Percentiles rank a stretch among this genome's conserved stretches.
Evolutionary conservation across 2,113 vertebrate genomes (phyloP).

Genomic region (Hucho hucho): DNA sequence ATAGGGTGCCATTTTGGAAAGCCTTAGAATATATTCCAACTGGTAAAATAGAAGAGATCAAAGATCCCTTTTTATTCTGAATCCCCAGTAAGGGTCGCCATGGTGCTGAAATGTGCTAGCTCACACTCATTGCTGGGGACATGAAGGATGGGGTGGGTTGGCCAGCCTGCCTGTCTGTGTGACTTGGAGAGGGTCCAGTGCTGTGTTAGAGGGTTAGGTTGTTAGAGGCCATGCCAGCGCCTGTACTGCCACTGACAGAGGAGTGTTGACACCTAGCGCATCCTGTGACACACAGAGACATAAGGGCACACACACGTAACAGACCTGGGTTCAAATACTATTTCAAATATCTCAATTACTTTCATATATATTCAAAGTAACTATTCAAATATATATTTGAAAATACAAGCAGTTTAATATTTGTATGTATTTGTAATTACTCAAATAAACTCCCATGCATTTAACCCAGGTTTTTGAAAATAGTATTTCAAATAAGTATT

Average conservation of each 20-base stretch:
- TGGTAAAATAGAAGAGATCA: constrained; percentile 43
- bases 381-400: no score
- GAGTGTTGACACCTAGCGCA: constrained; percentile 32
- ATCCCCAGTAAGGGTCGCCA: constrained; percentile 34
- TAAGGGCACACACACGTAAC: no score
- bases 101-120: constrained; percentile 41
- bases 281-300: constrained; percentile 12
- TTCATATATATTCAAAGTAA: no score
- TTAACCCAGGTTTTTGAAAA: no score
- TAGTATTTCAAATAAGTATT: no score
- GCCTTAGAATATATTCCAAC: constrained; percentile 40
- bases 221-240: not conserved
- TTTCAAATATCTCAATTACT: no score
- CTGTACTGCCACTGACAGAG: constrained; percentile 25
- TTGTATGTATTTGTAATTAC: no score
- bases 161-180: constrained; percentile 9
- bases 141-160: constrained; percentile 47
- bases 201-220: no score
- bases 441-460: no score
- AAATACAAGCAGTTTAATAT: no score
- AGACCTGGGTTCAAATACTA: no score
- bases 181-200: constrained; percentile 28
- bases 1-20: no score
- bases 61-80: constrained; percentile 45
- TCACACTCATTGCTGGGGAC: constrained; percentile 36